These are phyloP conservation scores for Oscheius sp. DNA, from an alignment of 1,140 invertebrate species.

Conservation along the genomic window DNA sequence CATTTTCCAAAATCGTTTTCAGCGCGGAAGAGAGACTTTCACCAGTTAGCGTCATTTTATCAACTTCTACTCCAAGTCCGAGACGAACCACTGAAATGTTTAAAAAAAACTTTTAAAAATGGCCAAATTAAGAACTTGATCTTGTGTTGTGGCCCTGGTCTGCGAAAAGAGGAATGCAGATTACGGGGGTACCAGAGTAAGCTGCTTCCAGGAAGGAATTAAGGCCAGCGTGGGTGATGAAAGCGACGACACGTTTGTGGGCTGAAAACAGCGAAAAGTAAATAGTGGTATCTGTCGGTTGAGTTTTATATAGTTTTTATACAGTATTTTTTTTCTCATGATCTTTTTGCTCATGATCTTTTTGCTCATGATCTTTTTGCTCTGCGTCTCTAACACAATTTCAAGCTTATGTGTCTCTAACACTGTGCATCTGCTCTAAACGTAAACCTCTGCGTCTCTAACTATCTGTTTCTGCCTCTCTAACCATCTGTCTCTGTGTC, in stretches of 20 bases:
- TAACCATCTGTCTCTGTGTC: no score
- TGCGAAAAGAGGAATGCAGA: slow-evolving; percentile 70
- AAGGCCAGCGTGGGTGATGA: slow-evolving; percentile 72
- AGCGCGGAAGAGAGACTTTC: not conserved
- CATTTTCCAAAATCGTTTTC: not conserved
- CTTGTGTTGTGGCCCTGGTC: slow-evolving; percentile 66
- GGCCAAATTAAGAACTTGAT: not conserved
- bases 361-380: no score
- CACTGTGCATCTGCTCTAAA: no score
- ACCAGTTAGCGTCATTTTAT: not conserved
- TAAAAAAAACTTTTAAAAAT: not conserved
- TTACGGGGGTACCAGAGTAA: slow-evolving; percentile 70
- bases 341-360: no score
- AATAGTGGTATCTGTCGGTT: no score
- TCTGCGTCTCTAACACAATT: no score
- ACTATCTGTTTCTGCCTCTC: no score
- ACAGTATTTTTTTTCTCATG: not conserved
- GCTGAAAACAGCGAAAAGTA: slow-evolving; percentile 7
- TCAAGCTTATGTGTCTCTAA: no score
- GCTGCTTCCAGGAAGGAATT: slow-evolving; percentile 71
- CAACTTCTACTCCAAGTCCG: not conserved
- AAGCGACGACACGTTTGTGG: slow-evolving; percentile 58
- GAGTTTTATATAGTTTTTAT: not conserved
- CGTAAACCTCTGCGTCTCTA: no score
- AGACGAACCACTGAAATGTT: not conserved